These are phyloP conservation scores for Scaptomyza flava DNA, from an alignment of 2,888 invertebrate genomes.

Conservation along the genomic window DNA sequence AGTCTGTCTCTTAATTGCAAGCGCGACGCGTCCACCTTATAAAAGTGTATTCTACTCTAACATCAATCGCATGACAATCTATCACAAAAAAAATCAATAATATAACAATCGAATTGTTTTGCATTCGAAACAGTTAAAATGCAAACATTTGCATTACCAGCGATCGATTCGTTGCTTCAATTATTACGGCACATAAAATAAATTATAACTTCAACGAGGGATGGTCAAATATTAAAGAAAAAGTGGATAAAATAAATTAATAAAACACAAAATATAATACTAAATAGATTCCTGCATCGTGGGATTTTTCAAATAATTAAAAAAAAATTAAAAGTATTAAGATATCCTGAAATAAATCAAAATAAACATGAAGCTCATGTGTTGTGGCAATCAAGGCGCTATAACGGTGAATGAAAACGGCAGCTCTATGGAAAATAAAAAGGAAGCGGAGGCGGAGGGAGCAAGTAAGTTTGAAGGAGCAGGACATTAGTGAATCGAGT, in stretches of 20 bases:
- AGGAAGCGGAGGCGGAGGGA: slow-evolving; percentile 55
- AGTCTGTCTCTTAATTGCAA: slow-evolving; percentile 75
- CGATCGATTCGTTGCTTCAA: slow-evolving; percentile 33
- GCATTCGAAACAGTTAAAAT: slow-evolving; percentile 47
- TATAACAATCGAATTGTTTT: slow-evolving; percentile 19
- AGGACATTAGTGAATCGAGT: neutral
- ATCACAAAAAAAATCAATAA: slow-evolving; percentile 1
- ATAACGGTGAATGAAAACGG: slow-evolving; percentile 42
- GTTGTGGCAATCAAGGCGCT: slow-evolving; percentile 53
- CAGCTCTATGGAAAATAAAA: slow-evolving; percentile 32
- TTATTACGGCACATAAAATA: slow-evolving; percentile 48
- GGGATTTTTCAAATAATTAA: neutral
- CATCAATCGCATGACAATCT: neutral
- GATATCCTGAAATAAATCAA: neutral
- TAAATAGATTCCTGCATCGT: neutral
- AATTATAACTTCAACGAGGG: slow-evolving; percentile 15
- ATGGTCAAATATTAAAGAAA: slow-evolving; percentile 22
- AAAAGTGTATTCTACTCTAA: slow-evolving; percentile 5
- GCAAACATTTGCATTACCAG: slow-evolving; percentile 38
- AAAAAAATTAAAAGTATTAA: neutral
- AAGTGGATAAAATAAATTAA: slow-evolving; percentile 19
- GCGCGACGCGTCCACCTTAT: slow-evolving; percentile 30
- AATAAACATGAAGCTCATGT: slow-evolving; percentile 54
- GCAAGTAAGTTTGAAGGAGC: slow-evolving; percentile 54
- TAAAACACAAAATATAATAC: neutral